Evolutionary conservation across 2,113 vertebrate species (phyloP).

Genomic region (Danionella cerebrum): DNA sequence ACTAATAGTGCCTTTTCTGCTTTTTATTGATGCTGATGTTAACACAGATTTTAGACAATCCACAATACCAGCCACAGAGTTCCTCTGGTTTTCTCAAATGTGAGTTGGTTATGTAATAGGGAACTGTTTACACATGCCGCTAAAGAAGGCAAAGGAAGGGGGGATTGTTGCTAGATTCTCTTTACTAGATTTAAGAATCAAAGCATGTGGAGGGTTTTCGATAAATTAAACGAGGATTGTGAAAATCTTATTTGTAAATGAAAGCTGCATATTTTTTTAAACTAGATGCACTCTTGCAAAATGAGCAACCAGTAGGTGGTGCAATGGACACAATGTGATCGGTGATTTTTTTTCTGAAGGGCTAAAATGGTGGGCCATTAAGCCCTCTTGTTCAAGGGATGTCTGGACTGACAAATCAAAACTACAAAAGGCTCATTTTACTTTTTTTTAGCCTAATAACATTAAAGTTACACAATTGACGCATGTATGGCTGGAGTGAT

Average conservation of each 20-base stretch:
- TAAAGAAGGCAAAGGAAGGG: slow-evolving; percentile 27
- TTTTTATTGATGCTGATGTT: too few relatives aligned
- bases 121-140: slow-evolving; percentile 60
- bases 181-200: slow-evolving; percentile 15
- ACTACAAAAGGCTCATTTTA: too few relatives aligned
- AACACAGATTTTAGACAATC: slow-evolving; percentile 47
- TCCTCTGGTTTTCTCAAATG: slow-evolving; percentile 38
- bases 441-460: too few relatives aligned
- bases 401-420: too few relatives aligned
- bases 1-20: slow-evolving; percentile 14
- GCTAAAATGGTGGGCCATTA: too few relatives aligned
- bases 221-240: slow-evolving; percentile 3
- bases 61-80: slow-evolving; percentile 63
- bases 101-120: slow-evolving; percentile 58
- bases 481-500: too few relatives aligned
- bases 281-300: background rate
- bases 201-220: background rate
- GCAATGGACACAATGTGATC: slow-evolving; percentile 46
- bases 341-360: background rate
- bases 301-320: slow-evolving; percentile 69
- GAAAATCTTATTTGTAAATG: slow-evolving; percentile 14
- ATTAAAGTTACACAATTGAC: too few relatives aligned
- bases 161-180: background rate
- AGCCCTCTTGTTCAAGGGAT: too few relatives aligned
- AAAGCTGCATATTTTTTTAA: background rate